phyloP scores from a whole-genome alignment of 2,797 vertebrate genomes.

The Onychomys leucogaster region DNA sequence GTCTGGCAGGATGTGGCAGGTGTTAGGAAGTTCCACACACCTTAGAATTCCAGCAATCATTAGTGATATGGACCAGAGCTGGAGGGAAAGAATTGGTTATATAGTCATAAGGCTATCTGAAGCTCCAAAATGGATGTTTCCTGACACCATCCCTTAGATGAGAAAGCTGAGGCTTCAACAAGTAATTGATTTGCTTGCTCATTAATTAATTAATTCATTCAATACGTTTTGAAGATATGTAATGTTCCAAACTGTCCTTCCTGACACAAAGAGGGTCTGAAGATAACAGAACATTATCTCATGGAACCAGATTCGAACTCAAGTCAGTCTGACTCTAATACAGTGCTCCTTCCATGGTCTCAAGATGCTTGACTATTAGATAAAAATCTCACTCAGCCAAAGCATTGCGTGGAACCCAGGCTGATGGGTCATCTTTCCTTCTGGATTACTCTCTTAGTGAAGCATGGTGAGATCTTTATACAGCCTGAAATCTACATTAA shows the following conservation, averaged over 20 bases:
- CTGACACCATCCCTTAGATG: not conserved
- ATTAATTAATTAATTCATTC: not conserved
- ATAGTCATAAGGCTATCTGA: not conserved
- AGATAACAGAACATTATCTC: not conserved
- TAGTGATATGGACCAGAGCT: not conserved
- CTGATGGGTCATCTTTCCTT: not conserved
- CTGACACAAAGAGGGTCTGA: not conserved
- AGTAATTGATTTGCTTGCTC: not conserved
- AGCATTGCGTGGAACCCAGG: not conserved
- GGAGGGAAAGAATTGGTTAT: not conserved
- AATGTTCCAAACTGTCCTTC: not conserved
- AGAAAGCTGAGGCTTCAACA: not conserved
- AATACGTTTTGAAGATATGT: not conserved
- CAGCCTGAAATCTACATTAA: not conserved
- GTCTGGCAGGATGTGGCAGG: not conserved
- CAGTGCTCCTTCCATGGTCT: not conserved
- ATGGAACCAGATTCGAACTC: not conserved
- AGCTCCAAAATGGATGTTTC: not conserved
- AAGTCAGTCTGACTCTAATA: not conserved
- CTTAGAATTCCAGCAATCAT: not conserved
- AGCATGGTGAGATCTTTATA: not conserved
- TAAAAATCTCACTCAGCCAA: not conserved
- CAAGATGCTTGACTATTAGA: not conserved
- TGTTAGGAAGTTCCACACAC: not conserved
- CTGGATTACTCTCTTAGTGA: not conserved